Conservation (phyloP, 2,113 vertebrate species). For the Craseonycteris thonglongyai region DNA sequence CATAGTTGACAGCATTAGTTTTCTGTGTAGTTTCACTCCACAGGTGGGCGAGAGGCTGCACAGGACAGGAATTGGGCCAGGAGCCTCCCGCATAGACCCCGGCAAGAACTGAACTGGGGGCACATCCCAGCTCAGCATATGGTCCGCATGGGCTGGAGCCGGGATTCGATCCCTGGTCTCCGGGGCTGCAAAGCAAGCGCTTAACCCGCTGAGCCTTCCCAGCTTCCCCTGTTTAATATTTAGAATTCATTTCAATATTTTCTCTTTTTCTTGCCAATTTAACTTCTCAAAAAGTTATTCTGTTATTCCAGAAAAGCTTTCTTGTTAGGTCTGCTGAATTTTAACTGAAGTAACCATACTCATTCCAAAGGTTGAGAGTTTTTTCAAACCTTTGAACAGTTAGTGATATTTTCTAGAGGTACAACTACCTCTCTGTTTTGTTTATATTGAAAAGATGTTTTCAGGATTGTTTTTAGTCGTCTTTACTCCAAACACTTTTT, state of each 20-base stretch:
- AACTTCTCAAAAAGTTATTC: neutral
- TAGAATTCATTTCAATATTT: neutral
- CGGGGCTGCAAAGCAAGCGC: too few species aligned
- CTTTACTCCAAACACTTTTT: neutral
- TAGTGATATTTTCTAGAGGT: slow-evolving; percentile 10
- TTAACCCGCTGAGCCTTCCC: too few species aligned
- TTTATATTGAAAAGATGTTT: neutral
- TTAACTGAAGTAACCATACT: neutral
- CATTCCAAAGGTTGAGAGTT: neutral
- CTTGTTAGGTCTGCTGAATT: neutral
- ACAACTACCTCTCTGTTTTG: neutral
- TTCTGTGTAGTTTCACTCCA: too few species aligned
- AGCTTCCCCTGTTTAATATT: neutral
- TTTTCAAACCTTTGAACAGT: neutral
- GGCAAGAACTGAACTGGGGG: too few species aligned
- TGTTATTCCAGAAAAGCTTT: neutral
- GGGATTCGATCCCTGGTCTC: too few species aligned
- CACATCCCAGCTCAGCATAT: too few species aligned
- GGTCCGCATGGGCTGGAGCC: too few species aligned
- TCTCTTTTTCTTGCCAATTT: neutral
- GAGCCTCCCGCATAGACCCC: too few species aligned
- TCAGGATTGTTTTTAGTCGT: neutral
- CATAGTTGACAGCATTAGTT: too few species aligned
- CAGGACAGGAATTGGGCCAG: too few species aligned
- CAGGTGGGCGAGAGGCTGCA: too few species aligned